Conservation (phyloP, 2,113 vertebrate genomes). For the Odontesthes bonariensis region DNA sequence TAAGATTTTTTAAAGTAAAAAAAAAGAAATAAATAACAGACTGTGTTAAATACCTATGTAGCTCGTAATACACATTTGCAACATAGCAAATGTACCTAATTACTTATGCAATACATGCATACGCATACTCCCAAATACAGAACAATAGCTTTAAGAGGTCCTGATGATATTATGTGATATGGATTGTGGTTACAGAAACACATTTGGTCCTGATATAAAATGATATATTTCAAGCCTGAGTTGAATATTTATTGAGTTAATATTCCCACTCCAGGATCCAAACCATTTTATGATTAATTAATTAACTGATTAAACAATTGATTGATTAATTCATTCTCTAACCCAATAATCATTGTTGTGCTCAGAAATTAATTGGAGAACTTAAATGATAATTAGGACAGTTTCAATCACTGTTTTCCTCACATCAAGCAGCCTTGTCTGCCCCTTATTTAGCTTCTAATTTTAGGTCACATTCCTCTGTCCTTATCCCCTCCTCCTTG, state of each 20-base stretch:
- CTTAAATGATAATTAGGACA: background rate
- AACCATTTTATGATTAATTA: background rate
- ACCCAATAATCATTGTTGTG: no score
- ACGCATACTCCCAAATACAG: background rate
- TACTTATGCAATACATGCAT: background rate
- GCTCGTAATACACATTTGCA: no score
- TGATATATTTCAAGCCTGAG: background rate
- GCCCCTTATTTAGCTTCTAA: conserved; percentile 16
- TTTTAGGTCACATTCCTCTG: conserved; percentile 12
- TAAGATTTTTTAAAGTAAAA: no score
- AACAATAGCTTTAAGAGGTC: no score
- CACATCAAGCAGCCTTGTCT: background rate
- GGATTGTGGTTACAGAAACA: no score
- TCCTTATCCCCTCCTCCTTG: conserved; percentile 11
- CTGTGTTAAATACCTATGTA: no score
- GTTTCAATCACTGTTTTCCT: conserved; percentile 1
- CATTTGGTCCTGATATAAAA: background rate
- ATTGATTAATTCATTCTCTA: no score
- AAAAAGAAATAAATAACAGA: no score
- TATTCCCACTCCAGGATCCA: background rate
- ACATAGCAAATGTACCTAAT: background rate
- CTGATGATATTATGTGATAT: no score
- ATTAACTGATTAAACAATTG: background rate
- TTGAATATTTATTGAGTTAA: background rate
- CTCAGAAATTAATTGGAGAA: background rate